Conservation (phyloP, 2,797 vertebrate genomes). For the Telmatherina bonti region DNA sequence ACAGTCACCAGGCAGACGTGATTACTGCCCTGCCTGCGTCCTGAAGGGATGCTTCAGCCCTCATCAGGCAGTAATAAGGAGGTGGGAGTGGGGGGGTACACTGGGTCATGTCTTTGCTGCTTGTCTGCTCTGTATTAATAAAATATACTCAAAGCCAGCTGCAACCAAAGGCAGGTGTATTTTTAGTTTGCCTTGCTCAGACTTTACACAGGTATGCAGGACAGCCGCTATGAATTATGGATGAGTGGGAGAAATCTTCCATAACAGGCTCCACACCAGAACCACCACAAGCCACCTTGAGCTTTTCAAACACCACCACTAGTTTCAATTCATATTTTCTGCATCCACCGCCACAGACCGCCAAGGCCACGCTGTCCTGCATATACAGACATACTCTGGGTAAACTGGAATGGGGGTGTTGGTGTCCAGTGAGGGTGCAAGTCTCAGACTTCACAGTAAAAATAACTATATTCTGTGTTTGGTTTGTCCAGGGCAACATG, state of each 20-base stretch:
- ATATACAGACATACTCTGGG: too few species aligned
- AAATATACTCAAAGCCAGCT: constrained; percentile 42
- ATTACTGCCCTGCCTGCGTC: constrained; percentile 51
- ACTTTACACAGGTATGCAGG: background rate
- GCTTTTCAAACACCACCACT: background rate
- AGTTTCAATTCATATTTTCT: background rate
- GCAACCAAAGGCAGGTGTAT: constrained; percentile 23
- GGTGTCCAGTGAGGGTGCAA: too few species aligned
- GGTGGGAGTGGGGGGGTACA: constrained; percentile 32
- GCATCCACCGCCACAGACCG: background rate
- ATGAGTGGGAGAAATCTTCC: background rate
- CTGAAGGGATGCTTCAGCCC: constrained; percentile 55
- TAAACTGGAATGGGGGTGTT: too few species aligned
- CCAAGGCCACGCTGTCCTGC: background rate
- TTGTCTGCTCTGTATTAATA: constrained; percentile 49
- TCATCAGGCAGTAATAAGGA: constrained; percentile 67
- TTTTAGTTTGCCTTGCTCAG: constrained; percentile 2
- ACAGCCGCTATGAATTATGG: background rate
- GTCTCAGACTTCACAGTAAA: too few species aligned
- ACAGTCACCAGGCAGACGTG: constrained; percentile 59
- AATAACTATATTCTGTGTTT: too few species aligned
- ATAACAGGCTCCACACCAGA: background rate
- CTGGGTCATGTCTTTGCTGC: constrained; percentile 44
- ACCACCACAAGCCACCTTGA: background rate
- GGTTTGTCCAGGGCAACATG: too few species aligned